A percentile compares a stretch with the other conserved stretches of the same genome.
Conservation (phyloP, 2,888 invertebrate species). For the Corbicula japonica region DNA sequence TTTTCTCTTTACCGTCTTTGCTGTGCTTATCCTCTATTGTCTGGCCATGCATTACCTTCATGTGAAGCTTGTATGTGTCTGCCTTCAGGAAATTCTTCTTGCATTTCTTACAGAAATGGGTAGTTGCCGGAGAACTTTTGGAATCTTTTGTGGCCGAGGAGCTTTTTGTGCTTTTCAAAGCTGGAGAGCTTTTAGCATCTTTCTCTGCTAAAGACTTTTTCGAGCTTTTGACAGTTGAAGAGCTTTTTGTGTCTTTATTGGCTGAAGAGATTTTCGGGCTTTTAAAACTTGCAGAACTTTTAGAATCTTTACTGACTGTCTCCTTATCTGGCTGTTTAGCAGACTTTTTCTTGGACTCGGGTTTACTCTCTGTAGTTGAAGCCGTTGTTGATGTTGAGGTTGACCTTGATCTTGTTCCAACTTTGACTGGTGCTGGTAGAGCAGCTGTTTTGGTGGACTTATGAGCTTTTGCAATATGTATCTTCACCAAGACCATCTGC, state of each 20-base stretch:
- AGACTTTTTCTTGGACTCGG: too few species aligned
- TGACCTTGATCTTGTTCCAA: conserved; percentile 10
- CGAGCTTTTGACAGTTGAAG: too few species aligned
- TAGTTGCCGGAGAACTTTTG: background rate
- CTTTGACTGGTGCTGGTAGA: background rate
- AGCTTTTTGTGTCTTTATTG: too few species aligned
- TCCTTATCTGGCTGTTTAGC: too few species aligned
- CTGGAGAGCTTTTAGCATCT: too few species aligned
- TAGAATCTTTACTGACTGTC: too few species aligned
- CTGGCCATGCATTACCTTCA: background rate
- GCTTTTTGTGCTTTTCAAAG: too few species aligned
- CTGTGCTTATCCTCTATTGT: background rate
- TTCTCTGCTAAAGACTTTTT: too few species aligned
- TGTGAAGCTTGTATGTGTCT: background rate
- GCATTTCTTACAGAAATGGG: conserved; percentile 15
- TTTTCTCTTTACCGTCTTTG: background rate
- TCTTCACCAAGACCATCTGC: conserved; percentile 5
- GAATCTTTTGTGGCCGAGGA: too few species aligned
- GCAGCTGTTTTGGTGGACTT: background rate
- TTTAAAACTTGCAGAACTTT: too few species aligned
- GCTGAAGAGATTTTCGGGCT: too few species aligned
- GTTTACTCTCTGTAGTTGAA: background rate
- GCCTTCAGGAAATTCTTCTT: conserved; percentile 8
- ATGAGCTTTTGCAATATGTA: conserved; percentile 23
- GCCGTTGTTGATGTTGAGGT: background rate